These are phyloP conservation scores for Pitta sordida DNA, from an alignment of 2,113 vertebrate species.

Conservation along the genomic window DNA sequence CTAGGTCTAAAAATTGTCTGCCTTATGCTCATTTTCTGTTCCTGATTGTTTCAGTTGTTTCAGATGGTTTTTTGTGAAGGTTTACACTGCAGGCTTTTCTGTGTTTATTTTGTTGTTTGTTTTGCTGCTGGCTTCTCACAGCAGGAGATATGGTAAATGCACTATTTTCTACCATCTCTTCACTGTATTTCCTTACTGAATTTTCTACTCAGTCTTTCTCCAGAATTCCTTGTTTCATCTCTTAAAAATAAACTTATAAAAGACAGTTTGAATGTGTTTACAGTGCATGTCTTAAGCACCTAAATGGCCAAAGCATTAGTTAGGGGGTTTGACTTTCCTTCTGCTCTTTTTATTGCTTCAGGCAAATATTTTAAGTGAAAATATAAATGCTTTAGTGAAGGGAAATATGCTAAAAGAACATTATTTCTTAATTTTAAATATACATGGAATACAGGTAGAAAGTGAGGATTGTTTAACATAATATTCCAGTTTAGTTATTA, in stretches of 20 bases:
- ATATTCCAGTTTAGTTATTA: slow-evolving; percentile 62
- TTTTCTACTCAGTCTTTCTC: neutral
- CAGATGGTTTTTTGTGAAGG: too few relatives aligned
- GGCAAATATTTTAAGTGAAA: slow-evolving; percentile 21
- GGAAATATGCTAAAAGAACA: slow-evolving; percentile 57
- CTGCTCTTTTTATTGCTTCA: slow-evolving; percentile 52
- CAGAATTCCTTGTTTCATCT: neutral
- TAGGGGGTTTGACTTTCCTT: neutral
- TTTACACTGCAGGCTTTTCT: neutral
- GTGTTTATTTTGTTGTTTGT: neutral
- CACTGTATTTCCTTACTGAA: neutral
- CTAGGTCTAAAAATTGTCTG: neutral
- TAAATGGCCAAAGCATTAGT: neutral
- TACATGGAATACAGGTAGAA: slow-evolving; percentile 54
- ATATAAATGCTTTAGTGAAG: slow-evolving; percentile 30
- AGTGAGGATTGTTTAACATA: slow-evolving; percentile 70
- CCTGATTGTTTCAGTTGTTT: neutral
- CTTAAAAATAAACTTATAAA: neutral
- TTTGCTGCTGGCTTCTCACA: neutral
- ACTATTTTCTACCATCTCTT: neutral
- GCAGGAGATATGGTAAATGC: neutral
- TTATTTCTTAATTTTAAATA: slow-evolving; percentile 71
- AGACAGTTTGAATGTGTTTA: neutral
- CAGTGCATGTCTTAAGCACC: neutral
- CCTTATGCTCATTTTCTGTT: neutral